Conservation (phyloP, 2,888 invertebrate genomes). For the Linnaemya vulpina region DNA sequence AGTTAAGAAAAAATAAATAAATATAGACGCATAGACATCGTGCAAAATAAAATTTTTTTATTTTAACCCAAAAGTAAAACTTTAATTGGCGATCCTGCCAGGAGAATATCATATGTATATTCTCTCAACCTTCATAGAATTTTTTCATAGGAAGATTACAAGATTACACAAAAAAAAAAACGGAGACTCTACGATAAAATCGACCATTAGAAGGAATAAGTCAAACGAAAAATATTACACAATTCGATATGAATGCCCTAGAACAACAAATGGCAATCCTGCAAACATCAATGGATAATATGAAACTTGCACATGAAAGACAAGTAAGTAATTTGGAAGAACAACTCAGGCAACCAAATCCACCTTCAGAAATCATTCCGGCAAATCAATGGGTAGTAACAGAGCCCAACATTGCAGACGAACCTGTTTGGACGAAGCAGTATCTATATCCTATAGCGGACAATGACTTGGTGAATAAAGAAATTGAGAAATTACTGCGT, state of each 20-base stretch:
- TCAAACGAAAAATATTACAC: no score
- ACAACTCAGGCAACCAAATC: constrained; percentile 16
- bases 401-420: constrained; percentile 13
- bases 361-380: not conserved
- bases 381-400: not conserved
- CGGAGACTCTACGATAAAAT: not conserved
- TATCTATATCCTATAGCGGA: no score
- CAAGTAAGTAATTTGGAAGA: constrained; percentile 19
- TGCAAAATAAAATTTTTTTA: no score
- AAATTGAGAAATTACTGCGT: no score
- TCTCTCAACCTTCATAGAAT: constrained; percentile 8
- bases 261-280: constrained; percentile 15
- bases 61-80: no score
- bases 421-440: no score
- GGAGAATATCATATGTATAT: no score
- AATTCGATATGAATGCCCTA: constrained; percentile 19
- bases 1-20: no score
- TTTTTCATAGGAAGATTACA: no score
- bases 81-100: no score
- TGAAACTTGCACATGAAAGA: not conserved
- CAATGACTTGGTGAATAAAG: no score
- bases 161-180: constrained; percentile 4
- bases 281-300: not conserved
- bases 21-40: no score
- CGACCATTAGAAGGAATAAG: constrained; percentile 1